These are phyloP conservation scores for Horisme vitalbata DNA, from an alignment of 2,888 invertebrate species.

Conservation along the genomic window DNA sequence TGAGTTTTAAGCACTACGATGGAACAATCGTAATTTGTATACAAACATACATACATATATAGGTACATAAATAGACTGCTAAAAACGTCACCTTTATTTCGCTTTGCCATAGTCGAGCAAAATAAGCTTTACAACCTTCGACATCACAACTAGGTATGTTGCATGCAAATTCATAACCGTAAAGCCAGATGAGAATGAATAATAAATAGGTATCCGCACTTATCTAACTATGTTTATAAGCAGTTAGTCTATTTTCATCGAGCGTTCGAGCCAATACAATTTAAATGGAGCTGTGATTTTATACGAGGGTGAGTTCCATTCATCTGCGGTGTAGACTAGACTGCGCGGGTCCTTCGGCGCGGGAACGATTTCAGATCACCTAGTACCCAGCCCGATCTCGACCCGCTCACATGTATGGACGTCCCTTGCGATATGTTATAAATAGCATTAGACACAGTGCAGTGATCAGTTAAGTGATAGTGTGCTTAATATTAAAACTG, in stretches of 20 bases:
- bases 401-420: conserved; percentile 41
- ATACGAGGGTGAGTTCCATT: conserved; percentile 64
- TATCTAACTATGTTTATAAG: conserved; percentile 54
- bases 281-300: conserved; percentile 63
- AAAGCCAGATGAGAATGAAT: conserved; percentile 13
- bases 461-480: conserved; percentile 14
- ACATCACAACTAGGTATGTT: too few relatives aligned
- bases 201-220: conserved; percentile 26
- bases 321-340: conserved; percentile 58
- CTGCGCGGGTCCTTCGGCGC: conserved; percentile 59
- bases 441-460: conserved; percentile 12
- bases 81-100: too few relatives aligned
- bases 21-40: too few relatives aligned
- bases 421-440: conserved; percentile 7
- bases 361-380: conserved; percentile 56
- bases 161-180: background rate
- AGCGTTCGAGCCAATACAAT: conserved; percentile 62
- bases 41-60: too few relatives aligned
- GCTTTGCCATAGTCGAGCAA: too few relatives aligned
- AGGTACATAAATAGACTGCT: too few relatives aligned
- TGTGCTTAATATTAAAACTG: background rate
- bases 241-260: conserved; percentile 68
- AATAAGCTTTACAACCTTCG: too few relatives aligned
- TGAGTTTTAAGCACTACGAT: too few relatives aligned
- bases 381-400: conserved; percentile 59